These are phyloP conservation scores for Stenurella melanura DNA, from an alignment of 2,888 invertebrate genomes.

Conservation along the genomic window DNA sequence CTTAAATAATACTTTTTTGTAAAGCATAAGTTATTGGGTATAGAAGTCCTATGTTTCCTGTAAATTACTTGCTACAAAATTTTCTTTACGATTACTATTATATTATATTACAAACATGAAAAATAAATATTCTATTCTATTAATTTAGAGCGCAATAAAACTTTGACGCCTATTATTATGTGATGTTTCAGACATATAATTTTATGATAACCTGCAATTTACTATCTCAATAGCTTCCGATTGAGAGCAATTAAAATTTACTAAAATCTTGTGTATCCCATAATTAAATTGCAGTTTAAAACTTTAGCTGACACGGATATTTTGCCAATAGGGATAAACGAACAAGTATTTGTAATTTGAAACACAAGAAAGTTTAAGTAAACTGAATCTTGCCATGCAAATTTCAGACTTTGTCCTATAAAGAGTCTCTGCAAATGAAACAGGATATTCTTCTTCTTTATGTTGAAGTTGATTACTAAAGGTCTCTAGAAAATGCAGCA, in stretches of 20 bases:
- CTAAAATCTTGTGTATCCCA: constrained; percentile 3
- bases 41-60: too few relatives aligned
- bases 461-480: constrained; percentile 20
- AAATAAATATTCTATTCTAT: too few relatives aligned
- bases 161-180: not conserved
- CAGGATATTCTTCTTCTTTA: constrained; percentile 9
- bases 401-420: constrained; percentile 24
- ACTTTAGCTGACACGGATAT: constrained; percentile 31
- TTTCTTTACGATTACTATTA: too few relatives aligned
- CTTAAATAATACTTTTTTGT: too few relatives aligned
- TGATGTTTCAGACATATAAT: not conserved
- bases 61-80: too few relatives aligned
- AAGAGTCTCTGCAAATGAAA: constrained; percentile 19
- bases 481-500: constrained; percentile 2
- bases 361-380: constrained; percentile 29
- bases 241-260: constrained; percentile 19
- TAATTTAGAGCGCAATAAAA: too few relatives aligned
- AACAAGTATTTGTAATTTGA: constrained; percentile 24
- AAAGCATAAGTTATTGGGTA: too few relatives aligned
- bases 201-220: not conserved
- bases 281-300: constrained; percentile 33
- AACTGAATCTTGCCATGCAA: constrained; percentile 24
- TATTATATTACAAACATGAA: too few relatives aligned
- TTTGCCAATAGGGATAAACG: constrained; percentile 27
- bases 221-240: not conserved